phyloP scores from a whole-genome alignment of 2,113 vertebrate genomes.

The Synchiropus splendidus region DNA sequence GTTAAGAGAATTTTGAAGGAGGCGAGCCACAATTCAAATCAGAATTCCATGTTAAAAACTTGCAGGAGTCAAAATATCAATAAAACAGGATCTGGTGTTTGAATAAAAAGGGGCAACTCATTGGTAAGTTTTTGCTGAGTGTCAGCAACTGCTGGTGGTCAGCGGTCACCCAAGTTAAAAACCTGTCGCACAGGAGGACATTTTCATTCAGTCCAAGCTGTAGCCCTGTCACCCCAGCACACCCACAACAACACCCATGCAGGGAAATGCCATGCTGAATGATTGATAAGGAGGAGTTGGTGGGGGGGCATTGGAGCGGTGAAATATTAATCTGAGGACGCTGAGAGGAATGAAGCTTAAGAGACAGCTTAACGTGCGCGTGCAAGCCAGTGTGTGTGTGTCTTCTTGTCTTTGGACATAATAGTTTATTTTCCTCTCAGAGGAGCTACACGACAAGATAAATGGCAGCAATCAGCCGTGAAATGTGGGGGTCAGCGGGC shows the following conservation, averaged over 20 bases:
- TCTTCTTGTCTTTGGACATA: conserved; percentile 18
- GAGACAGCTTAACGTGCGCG: conserved; percentile 29
- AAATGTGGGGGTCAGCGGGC: conserved; percentile 20
- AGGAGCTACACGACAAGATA: conserved; percentile 31
- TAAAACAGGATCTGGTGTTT: too few relatives aligned
- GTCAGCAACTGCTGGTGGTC: too few relatives aligned
- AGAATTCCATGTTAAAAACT: too few relatives aligned
- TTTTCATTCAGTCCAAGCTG: conserved; percentile 18
- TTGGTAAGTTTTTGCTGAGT: too few relatives aligned
- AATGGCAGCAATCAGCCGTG: conserved; percentile 29
- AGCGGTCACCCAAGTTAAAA: too few relatives aligned
- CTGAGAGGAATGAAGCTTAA: conserved; percentile 49
- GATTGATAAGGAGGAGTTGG: conserved; percentile 58
- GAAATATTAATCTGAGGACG: conserved; percentile 66
- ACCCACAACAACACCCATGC: conserved; percentile 23
- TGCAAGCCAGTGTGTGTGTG: conserved; percentile 2
- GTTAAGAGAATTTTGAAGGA: too few relatives aligned
- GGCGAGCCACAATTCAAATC: too few relatives aligned
- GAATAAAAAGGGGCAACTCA: too few relatives aligned
- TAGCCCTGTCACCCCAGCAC: conserved; percentile 18
- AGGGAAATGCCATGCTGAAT: conserved; percentile 66
- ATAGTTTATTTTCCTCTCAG: conserved; percentile 36
- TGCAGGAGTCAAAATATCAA: too few relatives aligned
- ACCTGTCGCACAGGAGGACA: not conserved
- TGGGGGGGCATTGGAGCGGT: conserved; percentile 55